Percentiles rank a stretch among this genome's conserved stretches.
Conservation (phyloP, 2,888 invertebrate genomes). For the Lysandra bellargus region DNA sequence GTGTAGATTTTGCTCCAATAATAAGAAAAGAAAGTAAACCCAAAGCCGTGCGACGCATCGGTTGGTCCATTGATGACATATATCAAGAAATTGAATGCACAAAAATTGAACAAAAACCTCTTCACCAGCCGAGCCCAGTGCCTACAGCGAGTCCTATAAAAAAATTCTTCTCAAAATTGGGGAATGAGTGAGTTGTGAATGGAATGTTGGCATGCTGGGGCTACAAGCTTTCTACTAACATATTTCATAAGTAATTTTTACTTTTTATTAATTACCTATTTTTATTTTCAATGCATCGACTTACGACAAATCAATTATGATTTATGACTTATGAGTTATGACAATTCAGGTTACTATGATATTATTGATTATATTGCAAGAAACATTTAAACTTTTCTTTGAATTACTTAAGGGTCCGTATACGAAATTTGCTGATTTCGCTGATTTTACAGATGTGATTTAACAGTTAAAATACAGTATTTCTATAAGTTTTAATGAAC, state of each 20-base stretch:
- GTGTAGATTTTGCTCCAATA: conserved; percentile 68
- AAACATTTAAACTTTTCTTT: neutral
- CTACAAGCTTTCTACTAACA: conserved; percentile 46
- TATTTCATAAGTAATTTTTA: conserved; percentile 43
- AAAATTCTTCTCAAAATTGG: conserved; percentile 69
- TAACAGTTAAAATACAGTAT: too few species aligned
- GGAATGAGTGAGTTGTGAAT: conserved; percentile 73
- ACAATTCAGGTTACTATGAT: neutral
- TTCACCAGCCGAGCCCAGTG: conserved; percentile 44
- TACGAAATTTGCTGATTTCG: too few species aligned
- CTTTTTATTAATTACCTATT: conserved; percentile 27
- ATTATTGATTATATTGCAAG: too few species aligned
- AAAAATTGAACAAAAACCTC: conserved; percentile 60
- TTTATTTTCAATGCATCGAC: neutral
- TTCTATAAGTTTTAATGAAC: too few species aligned
- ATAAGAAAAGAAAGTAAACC: conserved; percentile 65
- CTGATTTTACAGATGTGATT: too few species aligned
- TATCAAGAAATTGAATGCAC: conserved; percentile 76
- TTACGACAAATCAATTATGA: neutral
- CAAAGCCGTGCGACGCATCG: conserved; percentile 69
- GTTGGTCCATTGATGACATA: conserved; percentile 76
- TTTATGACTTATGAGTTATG: neutral
- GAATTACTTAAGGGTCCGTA: too few species aligned
- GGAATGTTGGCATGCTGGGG: conserved; percentile 65
- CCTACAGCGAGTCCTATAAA: conserved; percentile 72